Conservation (phyloP, 2,888 invertebrate genomes). For the Eupithecia abbreviata region DNA sequence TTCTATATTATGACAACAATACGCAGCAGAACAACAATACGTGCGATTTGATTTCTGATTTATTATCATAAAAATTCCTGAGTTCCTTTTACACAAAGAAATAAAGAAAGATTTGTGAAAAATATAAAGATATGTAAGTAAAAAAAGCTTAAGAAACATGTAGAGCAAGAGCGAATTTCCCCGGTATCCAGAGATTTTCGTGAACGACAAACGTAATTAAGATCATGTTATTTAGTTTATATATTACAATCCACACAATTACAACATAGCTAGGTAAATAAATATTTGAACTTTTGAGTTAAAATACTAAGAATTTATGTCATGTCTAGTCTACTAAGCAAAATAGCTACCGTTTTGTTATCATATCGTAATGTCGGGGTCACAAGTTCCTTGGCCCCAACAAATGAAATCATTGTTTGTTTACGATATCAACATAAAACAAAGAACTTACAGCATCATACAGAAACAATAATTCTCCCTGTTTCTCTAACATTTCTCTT, state of each 20-base stretch:
- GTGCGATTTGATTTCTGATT: neutral
- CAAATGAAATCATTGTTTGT: neutral
- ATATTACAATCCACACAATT: neutral
- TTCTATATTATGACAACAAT: neutral
- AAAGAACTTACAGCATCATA: neutral
- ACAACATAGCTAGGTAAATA: neutral
- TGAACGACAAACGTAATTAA: neutral
- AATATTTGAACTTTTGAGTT: neutral
- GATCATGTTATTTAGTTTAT: neutral
- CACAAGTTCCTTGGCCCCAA: constrained; percentile 5
- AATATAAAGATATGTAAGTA: too few species aligned
- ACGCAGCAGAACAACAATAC: neutral
- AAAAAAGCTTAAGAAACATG: neutral
- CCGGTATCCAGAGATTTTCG: neutral
- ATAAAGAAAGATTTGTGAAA: neutral
- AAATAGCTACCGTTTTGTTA: neutral
- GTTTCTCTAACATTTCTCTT: neutral
- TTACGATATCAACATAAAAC: constrained; percentile 12
- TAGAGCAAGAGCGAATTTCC: neutral
- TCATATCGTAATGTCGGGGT: constrained; percentile 4
- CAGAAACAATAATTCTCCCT: neutral
- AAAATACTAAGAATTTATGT: neutral
- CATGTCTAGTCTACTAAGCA: neutral
- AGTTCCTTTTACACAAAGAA: neutral
- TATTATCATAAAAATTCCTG: neutral